phyloP scores from a whole-genome alignment of 2,888 invertebrate genomes.

The Caenorhabditis becei region DNA sequence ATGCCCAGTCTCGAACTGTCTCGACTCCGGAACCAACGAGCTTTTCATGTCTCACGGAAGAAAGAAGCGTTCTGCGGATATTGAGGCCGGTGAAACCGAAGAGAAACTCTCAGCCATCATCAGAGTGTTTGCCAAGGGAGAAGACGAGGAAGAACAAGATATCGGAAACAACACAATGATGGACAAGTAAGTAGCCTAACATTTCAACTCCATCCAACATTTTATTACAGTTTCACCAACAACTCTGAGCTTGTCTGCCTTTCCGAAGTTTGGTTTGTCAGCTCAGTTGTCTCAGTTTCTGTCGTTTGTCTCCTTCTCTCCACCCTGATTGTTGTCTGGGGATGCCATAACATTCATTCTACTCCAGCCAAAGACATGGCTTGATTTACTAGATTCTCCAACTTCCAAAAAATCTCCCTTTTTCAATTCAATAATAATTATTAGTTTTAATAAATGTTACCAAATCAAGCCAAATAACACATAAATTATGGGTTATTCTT shows the following conservation, averaged over 20 bases:
- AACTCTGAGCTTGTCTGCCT: constrained; percentile 78
- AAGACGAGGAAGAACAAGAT: constrained; percentile 75
- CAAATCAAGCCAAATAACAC: constrained; percentile 7
- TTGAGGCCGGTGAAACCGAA: constrained; percentile 72
- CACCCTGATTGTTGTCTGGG: constrained; percentile 81
- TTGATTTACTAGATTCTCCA: constrained; percentile 1
- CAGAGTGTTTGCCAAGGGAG: constrained; percentile 81
- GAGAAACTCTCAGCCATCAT: constrained; percentile 81
- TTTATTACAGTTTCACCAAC: constrained; percentile 32
- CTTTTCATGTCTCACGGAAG: constrained; percentile 81
- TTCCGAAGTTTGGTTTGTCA: constrained; percentile 80
- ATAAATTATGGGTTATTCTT: constrained; percentile 11
- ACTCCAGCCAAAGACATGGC: constrained; percentile 51
- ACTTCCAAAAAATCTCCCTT: constrained; percentile 1
- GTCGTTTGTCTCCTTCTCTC: constrained; percentile 80
- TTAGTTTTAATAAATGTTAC: neutral
- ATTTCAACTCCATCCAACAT: neutral
- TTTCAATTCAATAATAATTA: neutral
- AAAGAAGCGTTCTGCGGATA: constrained; percentile 76
- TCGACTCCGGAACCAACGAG: constrained; percentile 82
- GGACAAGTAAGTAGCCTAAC: constrained; percentile 46
- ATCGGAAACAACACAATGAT: constrained; percentile 54
- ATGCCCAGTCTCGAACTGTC: constrained; percentile 81
- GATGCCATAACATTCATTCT: constrained; percentile 70
- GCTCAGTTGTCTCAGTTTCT: constrained; percentile 79